A percentile compares a stretch with the other conserved stretches of the same genome.
Conservation (phyloP, 1,140 invertebrate genomes). For the Mycetomoellerius zeteki region DNA sequence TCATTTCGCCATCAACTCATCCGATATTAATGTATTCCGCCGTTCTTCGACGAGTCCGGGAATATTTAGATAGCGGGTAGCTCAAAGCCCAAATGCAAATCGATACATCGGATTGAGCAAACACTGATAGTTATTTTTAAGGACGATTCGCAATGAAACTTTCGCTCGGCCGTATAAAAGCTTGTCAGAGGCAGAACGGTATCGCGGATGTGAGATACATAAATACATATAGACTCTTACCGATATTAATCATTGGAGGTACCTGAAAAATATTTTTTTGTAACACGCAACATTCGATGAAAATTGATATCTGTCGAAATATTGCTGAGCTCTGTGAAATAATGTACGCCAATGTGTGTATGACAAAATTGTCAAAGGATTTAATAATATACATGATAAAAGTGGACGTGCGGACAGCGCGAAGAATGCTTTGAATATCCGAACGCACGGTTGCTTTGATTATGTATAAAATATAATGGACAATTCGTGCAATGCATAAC, state of each 20-base stretch:
- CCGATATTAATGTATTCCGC: conserved; percentile 73
- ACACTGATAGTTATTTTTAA: conserved; percentile 70
- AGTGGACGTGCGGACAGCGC: background rate
- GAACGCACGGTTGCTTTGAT: background rate
- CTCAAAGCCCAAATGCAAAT: conserved; percentile 74
- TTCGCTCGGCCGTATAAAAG: conserved; percentile 58
- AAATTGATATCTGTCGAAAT: conserved; percentile 21
- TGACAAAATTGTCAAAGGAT: conserved; percentile 15
- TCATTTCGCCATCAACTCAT: conserved; percentile 69
- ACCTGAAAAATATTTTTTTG: conserved; percentile 47
- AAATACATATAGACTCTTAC: conserved; percentile 23
- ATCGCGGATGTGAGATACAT: background rate
- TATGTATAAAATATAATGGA: conserved; percentile 31
- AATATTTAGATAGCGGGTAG: conserved; percentile 66
- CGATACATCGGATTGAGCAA: conserved; percentile 63
- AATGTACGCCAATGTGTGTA: conserved; percentile 32
- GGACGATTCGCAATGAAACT: conserved; percentile 70
- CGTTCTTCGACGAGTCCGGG: conserved; percentile 58
- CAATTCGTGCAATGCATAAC: background rate
- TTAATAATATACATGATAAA: conserved; percentile 44
- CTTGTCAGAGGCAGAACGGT: conserved; percentile 18
- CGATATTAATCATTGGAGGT: conserved; percentile 49
- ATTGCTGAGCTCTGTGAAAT: conserved; percentile 37
- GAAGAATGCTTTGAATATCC: conserved; percentile 36
- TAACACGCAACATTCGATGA: background rate